These are phyloP conservation scores for Coptodon bakossiorum DNA, from an alignment of 2,113 vertebrate genomes.

Conservation along the genomic window DNA sequence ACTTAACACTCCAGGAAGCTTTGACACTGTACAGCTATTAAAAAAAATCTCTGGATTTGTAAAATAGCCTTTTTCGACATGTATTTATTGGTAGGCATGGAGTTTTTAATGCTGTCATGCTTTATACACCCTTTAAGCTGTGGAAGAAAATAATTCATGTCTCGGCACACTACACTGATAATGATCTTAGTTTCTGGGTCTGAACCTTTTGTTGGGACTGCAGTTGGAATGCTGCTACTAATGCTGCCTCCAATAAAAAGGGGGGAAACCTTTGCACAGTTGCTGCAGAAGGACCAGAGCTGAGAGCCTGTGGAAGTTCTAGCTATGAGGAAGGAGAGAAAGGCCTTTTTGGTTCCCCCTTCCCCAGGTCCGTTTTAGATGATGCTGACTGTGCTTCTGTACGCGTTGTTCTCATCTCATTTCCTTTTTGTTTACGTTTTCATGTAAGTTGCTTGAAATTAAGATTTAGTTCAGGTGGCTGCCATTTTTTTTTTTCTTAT, in stretches of 20 bases:
- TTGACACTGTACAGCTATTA: slow-evolving; percentile 9
- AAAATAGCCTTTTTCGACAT: not conserved
- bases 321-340: slow-evolving; percentile 6
- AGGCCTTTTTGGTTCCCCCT: not conserved
- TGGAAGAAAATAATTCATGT: slow-evolving; percentile 1
- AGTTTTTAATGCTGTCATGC: slow-evolving; percentile 6
- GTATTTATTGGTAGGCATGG: slow-evolving; percentile 51
- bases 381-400: not conserved
- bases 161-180: slow-evolving; percentile 20
- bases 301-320: not conserved
- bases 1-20: slow-evolving; percentile 44
- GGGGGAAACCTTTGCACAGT: not conserved
- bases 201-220: slow-evolving; percentile 32
- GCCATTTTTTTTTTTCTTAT: not conserved
- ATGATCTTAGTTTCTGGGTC: not conserved
- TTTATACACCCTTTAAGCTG: not conserved
- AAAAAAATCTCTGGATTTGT: slow-evolving; percentile 24
- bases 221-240: slow-evolving; percentile 44
- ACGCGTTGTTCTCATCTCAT: slow-evolving; percentile 2
- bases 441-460: not conserved
- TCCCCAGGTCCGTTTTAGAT: slow-evolving; percentile 7
- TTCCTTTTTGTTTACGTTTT: slow-evolving; percentile 49
- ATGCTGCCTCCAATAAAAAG: not conserved
- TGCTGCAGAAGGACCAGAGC: slow-evolving; percentile 2
- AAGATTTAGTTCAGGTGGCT: not conserved